phyloP scores from a whole-genome alignment of 2,113 vertebrate species.

The Rostratula benghalensis region DNA sequence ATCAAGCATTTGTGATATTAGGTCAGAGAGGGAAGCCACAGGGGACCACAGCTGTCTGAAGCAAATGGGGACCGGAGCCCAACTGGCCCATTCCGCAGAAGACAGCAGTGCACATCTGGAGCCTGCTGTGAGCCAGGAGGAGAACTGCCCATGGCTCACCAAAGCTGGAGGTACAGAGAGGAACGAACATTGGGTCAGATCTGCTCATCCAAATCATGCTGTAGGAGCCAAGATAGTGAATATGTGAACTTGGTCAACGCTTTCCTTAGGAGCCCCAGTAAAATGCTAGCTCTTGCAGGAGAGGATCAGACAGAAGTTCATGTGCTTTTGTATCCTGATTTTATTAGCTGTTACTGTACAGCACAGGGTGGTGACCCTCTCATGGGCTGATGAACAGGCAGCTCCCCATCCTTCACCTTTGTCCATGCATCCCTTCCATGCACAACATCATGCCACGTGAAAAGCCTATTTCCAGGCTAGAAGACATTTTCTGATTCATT shows the following conservation, averaged over 20 bases:
- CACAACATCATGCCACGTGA: rapidly evolving
- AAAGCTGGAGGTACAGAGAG: neutral
- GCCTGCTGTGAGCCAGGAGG: neutral
- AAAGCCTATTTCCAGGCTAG: neutral
- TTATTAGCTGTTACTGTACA: neutral
- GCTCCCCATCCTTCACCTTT: neutral
- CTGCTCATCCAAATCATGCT: neutral
- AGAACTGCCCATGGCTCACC: neutral
- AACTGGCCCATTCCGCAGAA: neutral
- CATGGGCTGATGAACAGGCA: neutral
- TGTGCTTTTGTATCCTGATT: neutral
- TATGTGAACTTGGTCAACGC: neutral
- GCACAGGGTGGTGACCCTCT: neutral
- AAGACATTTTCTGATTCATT: neutral
- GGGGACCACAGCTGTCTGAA: neutral
- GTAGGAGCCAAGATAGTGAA: neutral
- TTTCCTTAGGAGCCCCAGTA: neutral
- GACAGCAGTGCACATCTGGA: neutral
- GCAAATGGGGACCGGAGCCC: neutral
- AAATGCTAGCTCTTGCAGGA: neutral
- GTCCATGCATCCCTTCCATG: rapidly evolving
- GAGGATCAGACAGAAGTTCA: neutral
- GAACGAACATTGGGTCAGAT: neutral
- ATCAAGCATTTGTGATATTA: neutral
- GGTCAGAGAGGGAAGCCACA: neutral